Conservation (phyloP, 64 coral and sea anemone genomes). For the Cladopsammia gracilis region DNA sequence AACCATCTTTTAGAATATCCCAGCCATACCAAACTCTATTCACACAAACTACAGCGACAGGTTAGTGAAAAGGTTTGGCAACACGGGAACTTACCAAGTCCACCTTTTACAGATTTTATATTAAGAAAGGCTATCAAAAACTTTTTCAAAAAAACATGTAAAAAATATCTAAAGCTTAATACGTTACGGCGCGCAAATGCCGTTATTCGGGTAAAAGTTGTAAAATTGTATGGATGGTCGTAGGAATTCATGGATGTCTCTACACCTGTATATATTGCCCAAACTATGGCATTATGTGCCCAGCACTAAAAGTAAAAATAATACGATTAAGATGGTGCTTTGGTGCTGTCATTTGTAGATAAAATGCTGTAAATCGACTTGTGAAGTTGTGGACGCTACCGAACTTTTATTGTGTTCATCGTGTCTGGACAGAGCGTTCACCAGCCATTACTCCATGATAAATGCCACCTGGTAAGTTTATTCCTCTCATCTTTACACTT, state of each 20-base stretch:
- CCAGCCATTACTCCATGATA: constrained; percentile 91
- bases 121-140: no score
- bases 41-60: constrained; percentile 91
- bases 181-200: no score
- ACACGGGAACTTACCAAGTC: no score
- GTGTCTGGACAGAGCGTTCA: constrained; percentile 88
- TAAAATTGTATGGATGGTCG: no score
- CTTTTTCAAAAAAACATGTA: no score
- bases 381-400: constrained; percentile 79
- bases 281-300: no score
- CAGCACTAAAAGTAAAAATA: no score
- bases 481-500: not conserved
- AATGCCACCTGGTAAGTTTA: constrained; percentile 97
- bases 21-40: constrained; percentile 89
- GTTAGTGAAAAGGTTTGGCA: constrained; percentile 14
- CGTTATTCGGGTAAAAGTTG: no score
- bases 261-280: no score
- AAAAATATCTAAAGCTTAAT: no score
- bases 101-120: no score
- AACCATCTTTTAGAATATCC: constrained; percentile 84
- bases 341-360: constrained; percentile 54
- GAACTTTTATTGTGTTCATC: constrained; percentile 90
- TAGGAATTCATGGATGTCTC: no score
- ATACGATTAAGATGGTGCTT: not conserved
- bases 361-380: constrained; percentile 94